Evolutionary conservation across 2,888 invertebrate species (phyloP), one percentile per base, ranked within the genome.

Genomic region (Perithous albicinctus): DNA sequence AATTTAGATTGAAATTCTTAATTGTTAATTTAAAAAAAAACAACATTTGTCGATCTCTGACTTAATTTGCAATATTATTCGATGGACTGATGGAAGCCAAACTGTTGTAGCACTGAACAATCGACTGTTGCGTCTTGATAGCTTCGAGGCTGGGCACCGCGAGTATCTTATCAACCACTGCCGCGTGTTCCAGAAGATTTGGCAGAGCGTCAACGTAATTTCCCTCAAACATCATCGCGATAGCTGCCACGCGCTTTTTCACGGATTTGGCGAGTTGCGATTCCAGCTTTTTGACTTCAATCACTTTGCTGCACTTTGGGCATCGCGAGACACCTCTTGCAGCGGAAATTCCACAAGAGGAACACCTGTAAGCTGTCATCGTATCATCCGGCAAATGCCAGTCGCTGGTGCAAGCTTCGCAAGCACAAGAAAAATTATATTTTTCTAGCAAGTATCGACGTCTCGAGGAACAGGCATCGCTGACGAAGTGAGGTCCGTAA

Each of bases 401-500:
- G 67, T 93, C 87, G n/a, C 87, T 86, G 6, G 74, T 63, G 82
- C 94, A 94, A 1, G 94, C 91, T 12, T 89, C 87, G 80, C 94
- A 94, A 10, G 77, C 77, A 72, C 94, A 94, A 0, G 87, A 64
- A 80, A 94, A 94, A 81, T 91, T 89, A 86, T 94, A 94, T 80
- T 93, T 93, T 26, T 88, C 88, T 54, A 87, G 83, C 18, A 94
- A 88, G 61, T 88, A 85, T 41, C 89, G 86, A 54, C 89, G 90
- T 41, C 94, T 90, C 41, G 90, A 87, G 5, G 87, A 76, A 74
- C 86, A 86, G 1, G 86, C 61, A 20, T 89, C 90, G 4, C 85
- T 90, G 3, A 93, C 89, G 84, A 92, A 94, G 61, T 93, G 91
- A 8, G 93, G 93, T 12, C 94, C 94, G 73, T 94, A 94, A 70